Evolutionary conservation across 1,140 invertebrate genomes (phyloP).

Genomic region (Hermatobates lingyangjiaoensis): DNA sequence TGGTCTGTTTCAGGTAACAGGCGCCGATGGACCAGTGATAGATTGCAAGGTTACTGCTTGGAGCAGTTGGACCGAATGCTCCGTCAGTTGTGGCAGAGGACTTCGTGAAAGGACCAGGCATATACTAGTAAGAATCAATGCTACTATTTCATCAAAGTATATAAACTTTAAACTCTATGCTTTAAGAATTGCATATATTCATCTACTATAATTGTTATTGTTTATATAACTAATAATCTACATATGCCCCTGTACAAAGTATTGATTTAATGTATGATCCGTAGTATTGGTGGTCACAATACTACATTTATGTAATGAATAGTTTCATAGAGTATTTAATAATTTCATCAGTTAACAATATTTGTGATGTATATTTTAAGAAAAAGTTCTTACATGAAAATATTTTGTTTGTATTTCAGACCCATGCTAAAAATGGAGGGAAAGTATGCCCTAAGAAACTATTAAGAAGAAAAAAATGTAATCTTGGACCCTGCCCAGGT

Average conservation of each 20-base stretch:
- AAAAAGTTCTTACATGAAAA: too few species aligned
- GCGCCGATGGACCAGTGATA: slow-evolving; percentile 21
- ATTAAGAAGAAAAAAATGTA: slow-evolving; percentile 30
- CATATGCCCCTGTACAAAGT: too few species aligned
- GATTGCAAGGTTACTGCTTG: slow-evolving; percentile 30
- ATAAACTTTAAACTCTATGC: neutral
- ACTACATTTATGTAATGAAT: too few species aligned
- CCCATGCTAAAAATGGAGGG: slow-evolving; percentile 42
- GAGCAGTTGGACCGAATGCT: slow-evolving; percentile 29
- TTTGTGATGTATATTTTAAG: too few species aligned
- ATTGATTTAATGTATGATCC: too few species aligned
- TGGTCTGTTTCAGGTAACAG: neutral
- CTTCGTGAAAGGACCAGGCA: slow-evolving; percentile 25
- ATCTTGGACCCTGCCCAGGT: slow-evolving; percentile 5
- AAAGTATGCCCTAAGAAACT: slow-evolving; percentile 41
- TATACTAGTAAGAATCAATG: slow-evolving; percentile 22
- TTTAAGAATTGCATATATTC: neutral
- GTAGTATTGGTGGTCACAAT: too few species aligned
- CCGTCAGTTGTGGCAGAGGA: slow-evolving; percentile 27
- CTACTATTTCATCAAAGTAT: too few species aligned
- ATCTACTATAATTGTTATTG: too few species aligned
- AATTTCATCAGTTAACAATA: too few species aligned
- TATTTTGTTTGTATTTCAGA: too few species aligned
- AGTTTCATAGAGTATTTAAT: too few species aligned
- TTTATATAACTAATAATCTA: too few species aligned